phyloP scores from a whole-genome alignment of 2,888 invertebrate genomes.

The Acanthosepion pharaonis region DNA sequence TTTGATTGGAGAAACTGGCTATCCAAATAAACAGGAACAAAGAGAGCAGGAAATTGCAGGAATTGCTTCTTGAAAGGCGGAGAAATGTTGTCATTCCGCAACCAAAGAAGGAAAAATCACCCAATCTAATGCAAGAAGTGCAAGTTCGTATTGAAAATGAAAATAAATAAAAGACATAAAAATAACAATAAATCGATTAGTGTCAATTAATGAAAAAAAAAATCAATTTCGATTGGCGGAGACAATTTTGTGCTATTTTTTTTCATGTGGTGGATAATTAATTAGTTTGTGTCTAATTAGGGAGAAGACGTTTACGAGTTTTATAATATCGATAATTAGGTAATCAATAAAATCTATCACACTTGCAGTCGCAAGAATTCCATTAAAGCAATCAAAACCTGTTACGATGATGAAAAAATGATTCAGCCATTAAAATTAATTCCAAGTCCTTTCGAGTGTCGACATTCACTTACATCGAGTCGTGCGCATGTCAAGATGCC shows the following conservation, averaged over 20 bases:
- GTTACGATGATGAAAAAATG: background rate
- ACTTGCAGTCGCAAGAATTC: background rate
- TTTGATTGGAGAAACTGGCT: too few relatives aligned
- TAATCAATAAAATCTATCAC: constrained; percentile 33
- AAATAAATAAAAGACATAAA: background rate
- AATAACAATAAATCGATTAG: background rate
- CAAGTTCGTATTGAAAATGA: background rate
- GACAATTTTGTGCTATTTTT: background rate
- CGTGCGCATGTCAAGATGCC: too few relatives aligned
- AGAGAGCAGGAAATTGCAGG: too few relatives aligned
- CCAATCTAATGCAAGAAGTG: background rate
- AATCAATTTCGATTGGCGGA: background rate
- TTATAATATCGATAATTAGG: background rate
- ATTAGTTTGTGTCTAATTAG: background rate
- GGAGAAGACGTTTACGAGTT: background rate
- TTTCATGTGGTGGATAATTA: background rate
- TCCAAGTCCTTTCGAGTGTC: too few relatives aligned
- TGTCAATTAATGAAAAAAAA: background rate
- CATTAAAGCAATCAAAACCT: constrained; percentile 3
- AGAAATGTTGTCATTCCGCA: too few relatives aligned
- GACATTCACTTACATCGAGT: too few relatives aligned
- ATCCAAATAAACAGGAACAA: too few relatives aligned
- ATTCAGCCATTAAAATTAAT: too few relatives aligned
- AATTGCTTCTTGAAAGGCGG: too few relatives aligned
- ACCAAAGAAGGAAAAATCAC: background rate